These are phyloP conservation scores for Brachyhypopomus gauderio DNA, from an alignment of 2,113 vertebrate genomes.

Conservation along the genomic window DNA sequence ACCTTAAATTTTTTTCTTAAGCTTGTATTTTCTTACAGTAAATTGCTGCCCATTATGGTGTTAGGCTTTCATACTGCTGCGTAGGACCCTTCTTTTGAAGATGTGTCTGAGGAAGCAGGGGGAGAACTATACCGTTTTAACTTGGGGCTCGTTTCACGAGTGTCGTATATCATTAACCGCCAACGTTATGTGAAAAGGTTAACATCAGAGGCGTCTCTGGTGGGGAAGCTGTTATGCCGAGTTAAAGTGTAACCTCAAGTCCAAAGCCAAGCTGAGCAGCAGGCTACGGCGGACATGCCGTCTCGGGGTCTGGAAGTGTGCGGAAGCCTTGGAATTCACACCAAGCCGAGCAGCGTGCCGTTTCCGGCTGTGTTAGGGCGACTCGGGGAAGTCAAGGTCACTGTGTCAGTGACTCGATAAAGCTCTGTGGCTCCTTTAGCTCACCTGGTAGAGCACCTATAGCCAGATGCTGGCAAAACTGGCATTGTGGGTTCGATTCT, in stretches of 20 bases:
- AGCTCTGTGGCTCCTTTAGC: not conserved
- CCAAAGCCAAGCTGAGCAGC: slow-evolving; percentile 33
- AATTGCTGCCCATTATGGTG: slow-evolving; percentile 20
- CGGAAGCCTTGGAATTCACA: not conserved
- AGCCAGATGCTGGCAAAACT: no score
- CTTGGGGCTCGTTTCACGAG: slow-evolving; percentile 21
- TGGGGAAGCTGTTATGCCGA: slow-evolving; percentile 38
- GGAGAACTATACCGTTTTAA: slow-evolving; percentile 28
- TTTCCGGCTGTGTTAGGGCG: not conserved
- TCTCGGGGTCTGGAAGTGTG: not conserved
- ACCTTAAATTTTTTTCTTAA: not conserved
- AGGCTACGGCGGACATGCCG: slow-evolving; percentile 1
- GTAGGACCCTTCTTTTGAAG: slow-evolving; percentile 9
- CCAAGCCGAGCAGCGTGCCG: not conserved
- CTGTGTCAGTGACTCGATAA: not conserved
- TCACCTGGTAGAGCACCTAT: no score
- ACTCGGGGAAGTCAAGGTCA: slow-evolving; percentile 8
- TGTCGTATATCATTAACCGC: slow-evolving; percentile 51
- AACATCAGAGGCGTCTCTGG: slow-evolving; percentile 55
- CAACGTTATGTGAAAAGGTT: slow-evolving; percentile 46
- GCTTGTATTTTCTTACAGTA: slow-evolving; percentile 10
- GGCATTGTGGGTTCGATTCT: no score
- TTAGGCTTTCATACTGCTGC: slow-evolving; percentile 22
- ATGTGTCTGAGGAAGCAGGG: slow-evolving; percentile 25
- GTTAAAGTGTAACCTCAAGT: slow-evolving; percentile 59